Evolutionary conservation across 1,140 invertebrate species (phyloP).

Genomic region (Anadara kagoshimensis): DNA sequence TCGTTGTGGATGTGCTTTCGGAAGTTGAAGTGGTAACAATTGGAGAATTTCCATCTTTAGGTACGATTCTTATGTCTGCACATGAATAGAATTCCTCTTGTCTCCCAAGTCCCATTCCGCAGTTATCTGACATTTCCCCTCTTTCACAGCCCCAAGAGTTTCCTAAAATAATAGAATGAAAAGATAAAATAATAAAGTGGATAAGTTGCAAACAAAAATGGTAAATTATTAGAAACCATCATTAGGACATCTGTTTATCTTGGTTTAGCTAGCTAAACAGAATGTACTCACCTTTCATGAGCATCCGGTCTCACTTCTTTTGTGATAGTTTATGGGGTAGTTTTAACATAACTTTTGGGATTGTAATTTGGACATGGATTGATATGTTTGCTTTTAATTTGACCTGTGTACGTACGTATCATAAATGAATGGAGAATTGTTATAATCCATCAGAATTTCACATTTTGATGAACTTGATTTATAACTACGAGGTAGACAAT

Average conservation of each 20-base stretch:
- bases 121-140: slow-evolving; percentile 2
- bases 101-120: slow-evolving; percentile 38
- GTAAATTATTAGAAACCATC: no score
- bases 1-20: background rate
- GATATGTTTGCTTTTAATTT: no score
- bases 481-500: no score
- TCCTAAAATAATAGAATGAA: slow-evolving; percentile 29
- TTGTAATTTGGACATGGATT: no score
- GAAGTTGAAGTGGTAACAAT: background rate
- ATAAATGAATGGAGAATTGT: no score
- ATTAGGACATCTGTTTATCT: no score
- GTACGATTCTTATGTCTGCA: slow-evolving; percentile 42
- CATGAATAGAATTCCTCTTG: slow-evolving; percentile 57
- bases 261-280: background rate
- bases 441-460: no score
- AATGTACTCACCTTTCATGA: background rate
- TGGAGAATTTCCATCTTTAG: background rate
- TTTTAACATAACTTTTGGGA: background rate
- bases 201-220: no score
- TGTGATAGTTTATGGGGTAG: background rate
- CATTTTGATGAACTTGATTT: no score
- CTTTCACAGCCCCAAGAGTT: slow-evolving; percentile 45
- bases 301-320: background rate
- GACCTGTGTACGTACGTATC: no score
- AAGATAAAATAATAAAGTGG: background rate